These are phyloP conservation scores for Alectoris magna DNA, from an alignment of 2,797 vertebrate species.

Conservation along the genomic window DNA sequence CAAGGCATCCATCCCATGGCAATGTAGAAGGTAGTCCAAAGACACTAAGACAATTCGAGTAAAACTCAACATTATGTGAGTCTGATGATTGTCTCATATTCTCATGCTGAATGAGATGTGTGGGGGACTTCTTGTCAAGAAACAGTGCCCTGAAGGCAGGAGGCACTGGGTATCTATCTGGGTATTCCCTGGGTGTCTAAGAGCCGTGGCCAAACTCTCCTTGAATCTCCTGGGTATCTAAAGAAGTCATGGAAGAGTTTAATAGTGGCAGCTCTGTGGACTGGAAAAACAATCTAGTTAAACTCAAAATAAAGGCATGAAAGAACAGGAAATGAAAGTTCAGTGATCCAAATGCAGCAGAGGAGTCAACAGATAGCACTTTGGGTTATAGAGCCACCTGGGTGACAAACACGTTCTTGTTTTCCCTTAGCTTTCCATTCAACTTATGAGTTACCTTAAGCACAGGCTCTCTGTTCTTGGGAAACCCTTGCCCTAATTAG, in stretches of 20 bases:
- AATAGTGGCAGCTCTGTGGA: not conserved
- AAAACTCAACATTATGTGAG: not conserved
- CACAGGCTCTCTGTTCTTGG: not conserved
- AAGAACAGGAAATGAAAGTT: not conserved
- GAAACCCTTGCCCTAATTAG: not conserved
- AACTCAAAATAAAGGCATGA: not conserved
- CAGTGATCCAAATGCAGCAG: not conserved
- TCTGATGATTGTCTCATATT: not conserved
- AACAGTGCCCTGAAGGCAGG: not conserved
- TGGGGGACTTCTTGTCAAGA: not conserved
- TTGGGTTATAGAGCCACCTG: not conserved
- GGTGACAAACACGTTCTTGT: not conserved
- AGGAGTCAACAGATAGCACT: not conserved
- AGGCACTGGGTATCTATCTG: not conserved
- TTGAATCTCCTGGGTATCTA: not conserved
- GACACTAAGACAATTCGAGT: not conserved
- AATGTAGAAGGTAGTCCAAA: not conserved
- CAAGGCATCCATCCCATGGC: not conserved
- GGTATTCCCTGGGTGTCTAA: too few relatives aligned
- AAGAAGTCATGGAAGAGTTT: not conserved
- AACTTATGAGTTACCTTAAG: not conserved
- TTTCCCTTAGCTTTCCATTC: not conserved
- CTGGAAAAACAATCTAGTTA: not conserved
- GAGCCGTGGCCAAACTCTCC: too few relatives aligned
- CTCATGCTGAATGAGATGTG: not conserved